A percentile compares a stretch with the other conserved stretches of the same genome.
phyloP scores from a whole-genome alignment of 1,140 invertebrate species.

The Caenorhabditis elegans region DNA sequence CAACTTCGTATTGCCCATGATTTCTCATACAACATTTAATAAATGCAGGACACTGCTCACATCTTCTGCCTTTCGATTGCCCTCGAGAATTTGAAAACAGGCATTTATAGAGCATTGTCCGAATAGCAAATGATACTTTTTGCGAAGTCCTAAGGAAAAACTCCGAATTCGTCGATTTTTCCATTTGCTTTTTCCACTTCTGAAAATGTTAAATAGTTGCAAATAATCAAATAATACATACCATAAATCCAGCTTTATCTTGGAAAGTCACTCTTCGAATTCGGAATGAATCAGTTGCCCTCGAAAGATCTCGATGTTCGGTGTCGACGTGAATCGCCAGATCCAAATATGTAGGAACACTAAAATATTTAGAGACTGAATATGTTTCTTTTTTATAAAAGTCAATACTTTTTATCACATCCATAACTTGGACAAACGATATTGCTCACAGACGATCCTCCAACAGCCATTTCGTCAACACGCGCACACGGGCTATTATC shows the following conservation, averaged over 20 bases:
- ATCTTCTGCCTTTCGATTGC: not conserved
- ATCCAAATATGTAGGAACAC: not conserved
- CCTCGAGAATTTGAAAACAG: not conserved
- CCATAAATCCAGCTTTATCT: not conserved
- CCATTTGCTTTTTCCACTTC: not conserved
- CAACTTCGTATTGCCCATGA: not conserved
- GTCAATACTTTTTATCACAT: not conserved
- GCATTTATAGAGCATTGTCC: not conserved
- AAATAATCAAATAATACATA: not conserved
- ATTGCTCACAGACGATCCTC: no score
- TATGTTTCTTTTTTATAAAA: not conserved
- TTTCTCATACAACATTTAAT: not conserved
- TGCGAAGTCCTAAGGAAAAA: not conserved
- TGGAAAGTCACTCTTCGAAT: not conserved
- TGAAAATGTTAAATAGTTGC: not conserved
- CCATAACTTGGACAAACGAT: not conserved
- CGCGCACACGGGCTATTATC: not conserved
- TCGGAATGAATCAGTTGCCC: not conserved
- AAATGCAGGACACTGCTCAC: constrained; percentile 15
- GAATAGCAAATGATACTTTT: not conserved
- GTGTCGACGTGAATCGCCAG: not conserved
- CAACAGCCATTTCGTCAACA: not conserved
- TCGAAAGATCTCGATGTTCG: not conserved
- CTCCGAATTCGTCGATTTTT: not conserved
- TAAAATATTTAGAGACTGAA: not conserved